These are phyloP conservation scores for Oxyscelio sp. DNA, from an alignment of 2,888 invertebrate genomes.

Conservation along the genomic window DNA sequence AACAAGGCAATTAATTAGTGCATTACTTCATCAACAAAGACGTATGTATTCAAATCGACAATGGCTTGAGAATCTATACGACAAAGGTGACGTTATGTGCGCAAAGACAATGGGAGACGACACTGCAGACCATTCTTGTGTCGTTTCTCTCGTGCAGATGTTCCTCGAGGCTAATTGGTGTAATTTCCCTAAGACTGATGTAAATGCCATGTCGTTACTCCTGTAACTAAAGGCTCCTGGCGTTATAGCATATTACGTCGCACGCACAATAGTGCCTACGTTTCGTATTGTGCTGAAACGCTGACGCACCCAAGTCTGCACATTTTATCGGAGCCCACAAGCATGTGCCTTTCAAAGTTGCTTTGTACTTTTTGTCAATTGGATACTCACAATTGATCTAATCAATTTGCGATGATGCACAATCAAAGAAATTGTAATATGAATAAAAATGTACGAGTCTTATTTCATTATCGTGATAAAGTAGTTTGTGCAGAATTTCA, in stretches of 20 bases:
- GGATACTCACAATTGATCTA: no score
- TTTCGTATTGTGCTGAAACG: slow-evolving; percentile 64
- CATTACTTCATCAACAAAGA: slow-evolving; percentile 34
- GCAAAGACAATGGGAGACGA: slow-evolving; percentile 70
- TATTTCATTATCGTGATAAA: no score
- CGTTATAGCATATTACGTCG: slow-evolving; percentile 42
- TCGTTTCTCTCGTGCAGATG: slow-evolving; percentile 65
- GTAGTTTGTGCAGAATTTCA: no score
- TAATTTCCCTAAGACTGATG: slow-evolving; percentile 79
- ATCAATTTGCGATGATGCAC: no score
- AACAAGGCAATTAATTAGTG: slow-evolving; percentile 49
- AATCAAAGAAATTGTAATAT: no score
- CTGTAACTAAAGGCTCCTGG: slow-evolving; percentile 66
- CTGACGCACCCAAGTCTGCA: slow-evolving; percentile 58
- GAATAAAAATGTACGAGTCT: no score
- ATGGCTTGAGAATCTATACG: slow-evolving; percentile 66
- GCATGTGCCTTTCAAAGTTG: slow-evolving; percentile 35
- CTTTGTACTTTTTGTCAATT: slow-evolving; percentile 32
- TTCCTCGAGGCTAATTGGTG: slow-evolving; percentile 74
- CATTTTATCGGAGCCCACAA: slow-evolving; percentile 34
- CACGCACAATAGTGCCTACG: slow-evolving; percentile 72
- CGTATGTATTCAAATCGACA: slow-evolving; percentile 58
- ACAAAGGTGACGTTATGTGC: slow-evolving; percentile 62
- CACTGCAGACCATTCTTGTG: slow-evolving; percentile 79
- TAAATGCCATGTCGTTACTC: slow-evolving; percentile 81